Percentiles rank a stretch among this genome's conserved stretches.
phyloP scores from a whole-genome alignment of 2,113 vertebrate species.

The Apteryx owenii region DNA sequence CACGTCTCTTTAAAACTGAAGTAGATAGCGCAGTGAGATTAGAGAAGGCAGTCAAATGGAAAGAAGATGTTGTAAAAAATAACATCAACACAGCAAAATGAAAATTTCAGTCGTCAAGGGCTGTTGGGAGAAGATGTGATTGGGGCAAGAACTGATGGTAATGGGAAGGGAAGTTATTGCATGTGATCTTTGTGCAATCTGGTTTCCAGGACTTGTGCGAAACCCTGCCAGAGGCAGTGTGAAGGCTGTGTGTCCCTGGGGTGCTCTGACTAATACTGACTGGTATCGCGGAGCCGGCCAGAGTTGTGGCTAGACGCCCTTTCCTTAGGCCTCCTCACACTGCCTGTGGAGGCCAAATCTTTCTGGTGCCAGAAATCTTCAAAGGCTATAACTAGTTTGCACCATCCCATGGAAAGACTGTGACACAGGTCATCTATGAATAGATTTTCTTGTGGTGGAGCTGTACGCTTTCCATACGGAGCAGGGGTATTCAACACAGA shows the following conservation, averaged over 20 bases:
- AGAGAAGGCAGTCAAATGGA: neutral
- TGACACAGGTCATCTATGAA: neutral
- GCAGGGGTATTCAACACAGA: neutral
- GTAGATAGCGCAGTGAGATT: neutral
- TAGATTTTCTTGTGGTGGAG: neutral
- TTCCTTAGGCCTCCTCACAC: neutral
- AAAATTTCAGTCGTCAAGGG: neutral
- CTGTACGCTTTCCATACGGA: neutral
- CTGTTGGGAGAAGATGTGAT: neutral
- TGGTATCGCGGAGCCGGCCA: neutral
- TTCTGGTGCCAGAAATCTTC: neutral
- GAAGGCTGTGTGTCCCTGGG: neutral
- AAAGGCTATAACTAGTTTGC: neutral
- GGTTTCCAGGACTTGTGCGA: neutral
- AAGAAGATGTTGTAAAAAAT: neutral
- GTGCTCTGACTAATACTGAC: neutral
- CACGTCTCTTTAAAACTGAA: constrained; percentile 95
- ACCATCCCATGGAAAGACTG: neutral
- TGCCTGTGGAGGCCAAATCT: neutral
- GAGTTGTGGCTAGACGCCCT: neutral
- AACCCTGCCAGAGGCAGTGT: neutral
- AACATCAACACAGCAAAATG: neutral
- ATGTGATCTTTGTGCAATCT: neutral
- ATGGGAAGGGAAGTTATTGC: neutral
- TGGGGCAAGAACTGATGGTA: neutral